Percentiles rank a stretch among this genome's conserved stretches.
phyloP scores from a whole-genome alignment of 2,797 vertebrate species.

The Rhinogobio ventralis region DNA sequence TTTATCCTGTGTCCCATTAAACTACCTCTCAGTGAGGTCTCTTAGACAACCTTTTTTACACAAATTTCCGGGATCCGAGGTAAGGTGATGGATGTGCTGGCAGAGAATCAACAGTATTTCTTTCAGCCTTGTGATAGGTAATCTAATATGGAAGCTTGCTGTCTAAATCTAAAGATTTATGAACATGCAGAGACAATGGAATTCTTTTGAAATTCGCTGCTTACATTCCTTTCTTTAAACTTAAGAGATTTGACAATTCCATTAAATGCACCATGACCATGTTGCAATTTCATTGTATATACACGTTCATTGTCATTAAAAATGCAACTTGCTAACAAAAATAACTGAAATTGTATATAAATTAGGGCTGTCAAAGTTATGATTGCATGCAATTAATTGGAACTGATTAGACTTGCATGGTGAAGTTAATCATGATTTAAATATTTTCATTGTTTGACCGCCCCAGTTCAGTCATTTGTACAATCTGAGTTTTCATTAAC shows the following conservation, averaged over 20 bases:
- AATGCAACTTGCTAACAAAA: neutral
- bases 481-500: neutral
- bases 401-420: neutral
- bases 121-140: slow-evolving; percentile 69
- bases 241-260: slow-evolving; percentile 30
- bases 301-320: neutral
- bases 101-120: slow-evolving; percentile 70
- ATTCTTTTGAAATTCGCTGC: slow-evolving; percentile 57
- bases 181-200: slow-evolving; percentile 63
- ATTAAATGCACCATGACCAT: slow-evolving; percentile 17
- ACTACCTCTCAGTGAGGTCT: slow-evolving; percentile 30
- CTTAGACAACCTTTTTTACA: slow-evolving; percentile 3
- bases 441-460: neutral
- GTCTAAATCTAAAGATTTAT: slow-evolving; percentile 70
- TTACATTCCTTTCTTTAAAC: slow-evolving; percentile 58
- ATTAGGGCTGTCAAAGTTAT: neutral
- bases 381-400: neutral
- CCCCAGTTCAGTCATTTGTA: neutral
- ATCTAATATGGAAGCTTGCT: slow-evolving; percentile 71
- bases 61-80: slow-evolving; percentile 30
- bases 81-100: slow-evolving; percentile 75
- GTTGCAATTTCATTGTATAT: neutral
- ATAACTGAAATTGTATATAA: neutral
- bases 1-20: slow-evolving; percentile 36
- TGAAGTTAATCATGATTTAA: neutral